Conservation (phyloP, 23 tunicate genomes). For the Trididemnum nubilum region DNA sequence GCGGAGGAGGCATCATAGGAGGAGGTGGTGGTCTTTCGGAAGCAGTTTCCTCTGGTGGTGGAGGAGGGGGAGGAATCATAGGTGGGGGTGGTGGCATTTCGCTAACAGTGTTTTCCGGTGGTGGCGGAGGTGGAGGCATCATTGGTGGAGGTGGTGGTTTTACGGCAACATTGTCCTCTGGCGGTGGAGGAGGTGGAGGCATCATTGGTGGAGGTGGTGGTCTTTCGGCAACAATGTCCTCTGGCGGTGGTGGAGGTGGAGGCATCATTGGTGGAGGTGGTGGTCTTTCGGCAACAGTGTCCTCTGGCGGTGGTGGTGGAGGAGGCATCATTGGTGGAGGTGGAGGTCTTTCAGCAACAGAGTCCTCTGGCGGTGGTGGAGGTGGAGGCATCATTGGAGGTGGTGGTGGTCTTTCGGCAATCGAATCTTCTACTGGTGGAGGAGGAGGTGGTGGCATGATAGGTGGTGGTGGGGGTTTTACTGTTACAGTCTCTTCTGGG, state of each 20-base stretch:
- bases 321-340: constrained; percentile 54
- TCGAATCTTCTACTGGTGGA: background rate
- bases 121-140: constrained; percentile 46
- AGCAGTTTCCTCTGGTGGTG: background rate
- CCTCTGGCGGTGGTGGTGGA: constrained; percentile 40
- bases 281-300: background rate
- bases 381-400: constrained; percentile 19
- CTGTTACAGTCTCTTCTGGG: background rate
- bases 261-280: constrained; percentile 51
- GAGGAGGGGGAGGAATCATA: constrained; percentile 36
- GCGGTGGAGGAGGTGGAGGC: constrained; percentile 21
- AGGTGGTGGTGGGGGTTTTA: constrained; percentile 20
- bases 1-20: background rate
- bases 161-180: background rate
- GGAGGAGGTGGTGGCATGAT: constrained; percentile 23
- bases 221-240: background rate
- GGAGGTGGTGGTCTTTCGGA: background rate
- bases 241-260: constrained; percentile 39
- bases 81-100: constrained; percentile 23
- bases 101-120: background rate
- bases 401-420: constrained; percentile 7
- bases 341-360: background rate
- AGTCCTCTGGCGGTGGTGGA: constrained; percentile 13
- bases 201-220: constrained; percentile 6
- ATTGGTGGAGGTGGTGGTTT: constrained; percentile 19